Evolutionary conservation across 2,113 vertebrate species (phyloP).

Genomic region (Otolemur garnettii): DNA sequence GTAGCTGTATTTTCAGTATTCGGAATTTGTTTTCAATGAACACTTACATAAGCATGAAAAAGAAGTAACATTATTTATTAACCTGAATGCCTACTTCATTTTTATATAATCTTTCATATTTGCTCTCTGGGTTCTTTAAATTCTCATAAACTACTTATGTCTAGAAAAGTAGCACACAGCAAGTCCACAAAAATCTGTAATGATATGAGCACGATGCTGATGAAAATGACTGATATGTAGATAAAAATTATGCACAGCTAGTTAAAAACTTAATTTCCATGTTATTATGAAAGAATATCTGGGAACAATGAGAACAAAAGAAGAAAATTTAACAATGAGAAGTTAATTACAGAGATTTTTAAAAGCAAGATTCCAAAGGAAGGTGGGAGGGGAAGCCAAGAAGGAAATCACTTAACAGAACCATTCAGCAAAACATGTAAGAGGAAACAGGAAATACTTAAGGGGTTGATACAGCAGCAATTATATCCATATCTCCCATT

Average conservation of each 20-base stretch:
- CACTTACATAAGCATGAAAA: not conserved
- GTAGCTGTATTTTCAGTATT: constrained; percentile 13
- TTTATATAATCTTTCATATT: constrained; percentile 35
- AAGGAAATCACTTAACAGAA: constrained; percentile 65
- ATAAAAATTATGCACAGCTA: not conserved
- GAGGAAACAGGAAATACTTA: constrained; percentile 39
- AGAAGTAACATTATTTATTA: not conserved
- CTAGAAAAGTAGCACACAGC: not conserved
- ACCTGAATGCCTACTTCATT: not conserved
- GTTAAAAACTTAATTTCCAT: constrained; percentile 30
- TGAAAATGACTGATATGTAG: not conserved
- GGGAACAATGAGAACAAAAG: constrained; percentile 34
- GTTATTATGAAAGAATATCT: constrained; percentile 41
- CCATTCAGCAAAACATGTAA: not conserved
- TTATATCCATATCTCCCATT: constrained; percentile 19
- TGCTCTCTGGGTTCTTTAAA: not conserved
- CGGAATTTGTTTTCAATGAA: constrained; percentile 7
- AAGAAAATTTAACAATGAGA: constrained; percentile 16
- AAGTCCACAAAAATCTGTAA: not conserved
- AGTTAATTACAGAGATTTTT: constrained; percentile 35
- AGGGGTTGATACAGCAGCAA: constrained; percentile 2
- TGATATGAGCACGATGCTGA: not conserved
- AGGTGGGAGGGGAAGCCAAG: constrained; percentile 11
- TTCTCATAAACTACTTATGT: not conserved
- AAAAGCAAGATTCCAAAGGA: constrained; percentile 31